Evolutionary conservation across 2,888 invertebrate genomes (phyloP), one percentile per base, ranked within the genome.

Genomic region (Zele albiditarsus): DNA sequence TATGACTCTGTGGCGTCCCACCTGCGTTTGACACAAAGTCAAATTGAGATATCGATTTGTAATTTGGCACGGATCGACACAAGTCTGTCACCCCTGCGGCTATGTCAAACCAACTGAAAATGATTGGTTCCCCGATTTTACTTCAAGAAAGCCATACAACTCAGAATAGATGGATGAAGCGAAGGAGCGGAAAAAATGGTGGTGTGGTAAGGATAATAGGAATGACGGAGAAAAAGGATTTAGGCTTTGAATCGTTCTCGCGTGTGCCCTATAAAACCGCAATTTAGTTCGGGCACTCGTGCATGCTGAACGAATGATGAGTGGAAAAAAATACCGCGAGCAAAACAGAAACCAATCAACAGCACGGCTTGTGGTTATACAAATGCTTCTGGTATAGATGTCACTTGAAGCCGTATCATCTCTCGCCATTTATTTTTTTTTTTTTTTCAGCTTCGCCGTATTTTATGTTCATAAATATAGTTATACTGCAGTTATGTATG

Each of bases 11-110:
- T 20, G 20, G 53, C n/a, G 46, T 62, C 78, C 80, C 77, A 79
- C 73, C 80, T 80, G 80, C 76, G 72, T 76, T 76, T 80, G 80
- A 80, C 80, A 76, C 75, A 58, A 71, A 78, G 74, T 79, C 75
- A 78, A 79, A 80, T 79, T 78, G 80, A 80, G 80, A 78, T 79
- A 80, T 80, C 77, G 80, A 80, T 80, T 80, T 80, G 80, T 78
- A 79, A 80, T 79, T 80, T 80, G 80, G 80, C 79, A 79, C 77
- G 79, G 75, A 78, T 79, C 79, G 72, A 73, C 62, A 67, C 73
- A 72, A 67, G 70, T 58, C 63, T 70, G 63, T 53, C 53, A 53
- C 20, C 53, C 53, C 53, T 53, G 53, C 20, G 53, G 53, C 53
- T 57, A 71, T 67, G 71, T 72, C 72, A 76, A 77, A 71, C 77